A percentile compares a stretch with the other conserved stretches of the same genome.
Conservation (phyloP, 2,113 vertebrate genomes). For the Gallinago paraguaiae region DNA sequence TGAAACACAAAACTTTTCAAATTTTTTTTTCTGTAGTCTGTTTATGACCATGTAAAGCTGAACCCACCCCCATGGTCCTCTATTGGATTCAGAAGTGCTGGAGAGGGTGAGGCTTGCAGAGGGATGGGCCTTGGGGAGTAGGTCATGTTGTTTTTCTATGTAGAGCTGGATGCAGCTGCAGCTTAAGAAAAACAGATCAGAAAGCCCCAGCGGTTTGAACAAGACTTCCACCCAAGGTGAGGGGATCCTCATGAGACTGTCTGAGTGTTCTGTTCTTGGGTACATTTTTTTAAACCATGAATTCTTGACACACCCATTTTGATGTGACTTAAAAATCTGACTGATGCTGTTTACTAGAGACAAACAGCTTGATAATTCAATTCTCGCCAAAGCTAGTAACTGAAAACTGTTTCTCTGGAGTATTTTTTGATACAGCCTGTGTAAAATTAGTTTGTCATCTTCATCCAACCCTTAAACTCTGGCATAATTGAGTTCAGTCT, state of each 20-base stretch:
- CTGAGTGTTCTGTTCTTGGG: not conserved
- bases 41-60: not conserved
- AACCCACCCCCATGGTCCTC: not conserved
- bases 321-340: not conserved
- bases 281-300: not conserved
- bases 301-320: not conserved
- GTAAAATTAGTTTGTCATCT: not conserved
- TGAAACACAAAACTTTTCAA: not conserved
- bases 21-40: not conserved
- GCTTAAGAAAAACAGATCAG: constrained; percentile 21
- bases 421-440: not conserved
- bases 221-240: constrained; percentile 44
- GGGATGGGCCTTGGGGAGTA: not conserved
- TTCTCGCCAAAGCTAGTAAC: not conserved
- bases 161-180: constrained; percentile 41
- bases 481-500: not conserved
- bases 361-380: constrained; percentile 9
- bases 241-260: not conserved
- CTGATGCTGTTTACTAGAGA: not conserved
- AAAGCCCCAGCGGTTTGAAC: constrained; percentile 1
- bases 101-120: not conserved
- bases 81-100: not conserved
- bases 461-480: not conserved
- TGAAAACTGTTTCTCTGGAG: not conserved
- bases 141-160: not conserved